Base-by-base conservation (phyloP, 2,797 vertebrate species). In the Babyrousa celebensis region DNA sequence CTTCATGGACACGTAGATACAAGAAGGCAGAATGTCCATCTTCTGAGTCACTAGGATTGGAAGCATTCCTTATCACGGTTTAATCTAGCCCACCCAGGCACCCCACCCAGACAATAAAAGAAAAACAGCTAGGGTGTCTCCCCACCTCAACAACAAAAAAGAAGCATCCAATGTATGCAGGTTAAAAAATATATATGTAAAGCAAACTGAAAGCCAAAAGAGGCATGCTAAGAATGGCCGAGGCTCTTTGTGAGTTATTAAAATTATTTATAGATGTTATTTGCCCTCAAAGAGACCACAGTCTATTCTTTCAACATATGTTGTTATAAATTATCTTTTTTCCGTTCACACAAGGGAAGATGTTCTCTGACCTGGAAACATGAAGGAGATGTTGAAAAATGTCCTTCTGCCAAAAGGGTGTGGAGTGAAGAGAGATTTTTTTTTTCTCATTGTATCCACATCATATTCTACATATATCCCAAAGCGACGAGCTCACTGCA, bases 181-280 rank as follows among this genome's bases (percentile, higher is more conserved):
- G 56, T 89, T 32, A 84, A 62, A 62, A 63, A 85, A 86, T 89
- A 67, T 8, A 5, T 23, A 67, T 8, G 5, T 23, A 88, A 92
- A 52, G 2, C 54, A 65, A 58, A 88, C 25, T 1, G 2, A 71
- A 84, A 83, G 43, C 48, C 0, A 56, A 27, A 58, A 54, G 70
- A 56, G 14, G 4, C 17, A 40, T 82, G 36, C 71, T 29, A 70
- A 56, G 90, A 85, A 92, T 68, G 58, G 25, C 32, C 27, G 77
- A 52, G n/a, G 52, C 52, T 87, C 52, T 89, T 86, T 71, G 62
- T 84, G 70, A 82, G 43, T 91, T 96, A 86, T 93, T 95, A 93
- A 94, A 97, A 94, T 93, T 96, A 97, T 96, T 96, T 95, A 93
- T 94, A 94, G 93, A 88, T 95, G 62, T 27, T 87, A 54, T 54